Base-by-base conservation (phyloP, 2,113 vertebrate species). In the Triplophysa tibetana region DNA sequence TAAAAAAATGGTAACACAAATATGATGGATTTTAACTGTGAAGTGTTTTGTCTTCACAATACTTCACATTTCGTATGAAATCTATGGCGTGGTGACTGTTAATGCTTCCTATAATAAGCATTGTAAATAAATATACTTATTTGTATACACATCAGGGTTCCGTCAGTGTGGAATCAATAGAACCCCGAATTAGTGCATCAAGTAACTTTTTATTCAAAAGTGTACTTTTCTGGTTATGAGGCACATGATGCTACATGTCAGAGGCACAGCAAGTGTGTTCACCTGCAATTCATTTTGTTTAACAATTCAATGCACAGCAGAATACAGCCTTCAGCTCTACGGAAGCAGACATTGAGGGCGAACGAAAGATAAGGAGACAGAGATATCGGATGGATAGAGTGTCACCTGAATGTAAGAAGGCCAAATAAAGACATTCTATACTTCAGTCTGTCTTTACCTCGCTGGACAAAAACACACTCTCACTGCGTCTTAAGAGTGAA, bases 381-480 rank as follows among this genome's bases (percentile, higher is more conserved):
- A 58, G 70, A 70, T 84, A 84, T 84, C 79, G 66, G 81, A 81
- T 70, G 78, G 65, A 83, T 83, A 58, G 50, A 19, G 68, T 85
- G 67, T 86, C 85, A 85, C 75, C 79, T 45, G 83, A 77, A 78
- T 48, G 75, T 78, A 83, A 75, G 81, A 64, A 62, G 52, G 65
- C 63, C 68, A 54, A 75, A 63, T 70, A 79, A 68, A 70, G 78
- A 78, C 63, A 84, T 45, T 14, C 21, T 68, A 78, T 75, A 74
- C 78, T 78, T 77, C 69, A 68, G 63, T 65, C 17, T n/a, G 43
- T 79, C 33, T 38, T 75, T 68, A 12, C 29, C 62, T 81, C 41
- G 58, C 63, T 58, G 75, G 56, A 87, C 81, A 81, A 87, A n/a
- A 87, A 86, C 80, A 63, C 63, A 63, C 77, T 43, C 70, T 52